These are phyloP conservation scores for Arenicola marina DNA, from an alignment of 2,888 invertebrate species.

Conservation along the genomic window DNA sequence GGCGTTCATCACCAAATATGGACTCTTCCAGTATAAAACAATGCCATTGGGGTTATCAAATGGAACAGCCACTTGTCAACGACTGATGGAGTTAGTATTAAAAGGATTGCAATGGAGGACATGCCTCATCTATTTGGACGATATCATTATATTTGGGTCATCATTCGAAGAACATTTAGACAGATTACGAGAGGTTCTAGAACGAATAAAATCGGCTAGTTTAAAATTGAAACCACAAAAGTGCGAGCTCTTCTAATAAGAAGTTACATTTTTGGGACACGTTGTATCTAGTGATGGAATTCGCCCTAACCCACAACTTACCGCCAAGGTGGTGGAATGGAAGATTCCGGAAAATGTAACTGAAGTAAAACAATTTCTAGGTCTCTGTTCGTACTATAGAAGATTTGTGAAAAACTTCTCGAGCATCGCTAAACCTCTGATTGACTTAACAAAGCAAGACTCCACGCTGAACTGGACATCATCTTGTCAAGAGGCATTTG, in stretches of 20 bases:
- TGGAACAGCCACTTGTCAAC: no score
- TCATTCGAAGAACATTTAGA: no score
- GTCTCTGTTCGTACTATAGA: conserved; percentile 31
- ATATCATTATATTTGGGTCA: no score
- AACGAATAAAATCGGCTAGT: no score
- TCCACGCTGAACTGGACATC: background rate
- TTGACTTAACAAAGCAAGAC: conserved; percentile 13
- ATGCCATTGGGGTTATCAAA: no score
- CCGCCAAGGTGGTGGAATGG: background rate
- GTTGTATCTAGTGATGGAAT: background rate
- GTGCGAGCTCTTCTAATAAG: conserved; percentile 23
- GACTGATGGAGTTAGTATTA: no score
- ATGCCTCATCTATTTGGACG: no score
- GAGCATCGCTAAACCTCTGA: conserved; percentile 16
- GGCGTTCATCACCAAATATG: no score
- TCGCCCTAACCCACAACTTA: background rate
- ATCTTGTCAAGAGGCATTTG: conserved; percentile 16
- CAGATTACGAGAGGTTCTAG: no score
- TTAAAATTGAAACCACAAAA: no score
- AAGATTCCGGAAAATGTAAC: conserved; percentile 7
- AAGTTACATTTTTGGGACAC: conserved; percentile 25
- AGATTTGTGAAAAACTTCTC: conserved; percentile 24
- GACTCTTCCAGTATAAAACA: no score
- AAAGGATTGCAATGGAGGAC: no score
- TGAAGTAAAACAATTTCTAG: conserved; percentile 29